Percentiles rank a stretch among this genome's conserved stretches.
These are phyloP conservation scores for Hymenochirus boettgeri DNA, from an alignment of 2,113 vertebrate species.

Conservation along the genomic window DNA sequence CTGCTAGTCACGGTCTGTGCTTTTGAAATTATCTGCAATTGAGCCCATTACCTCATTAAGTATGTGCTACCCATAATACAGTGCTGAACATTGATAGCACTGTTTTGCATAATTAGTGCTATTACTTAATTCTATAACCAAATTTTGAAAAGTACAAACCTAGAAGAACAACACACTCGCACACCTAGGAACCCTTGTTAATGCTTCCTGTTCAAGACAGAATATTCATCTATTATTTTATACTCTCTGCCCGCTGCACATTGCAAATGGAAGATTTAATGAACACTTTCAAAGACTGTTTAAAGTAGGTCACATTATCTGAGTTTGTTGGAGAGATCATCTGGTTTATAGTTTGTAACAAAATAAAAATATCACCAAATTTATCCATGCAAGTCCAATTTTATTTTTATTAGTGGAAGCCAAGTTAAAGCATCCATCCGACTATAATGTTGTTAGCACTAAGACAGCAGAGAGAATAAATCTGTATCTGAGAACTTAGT, in stretches of 20 bases:
- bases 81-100: neutral
- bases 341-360: neutral
- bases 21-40: constrained; percentile 36
- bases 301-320: constrained; percentile 20
- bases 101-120: constrained; percentile 27
- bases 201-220: neutral
- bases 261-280: too few relatives aligned
- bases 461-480: constrained; percentile 11
- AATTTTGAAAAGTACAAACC: neutral
- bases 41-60: constrained; percentile 38
- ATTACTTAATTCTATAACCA: constrained; percentile 28
- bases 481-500: constrained; percentile 23
- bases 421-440: constrained; percentile 14
- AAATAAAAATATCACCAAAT: constrained; percentile 19
- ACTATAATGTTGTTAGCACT: constrained; percentile 30
- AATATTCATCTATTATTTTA: neutral
- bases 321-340: neutral
- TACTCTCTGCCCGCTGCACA: too few relatives aligned
- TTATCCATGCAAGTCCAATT: constrained; percentile 12
- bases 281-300: neutral
- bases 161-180: neutral
- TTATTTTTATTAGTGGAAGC: constrained; percentile 19
- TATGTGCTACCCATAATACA: constrained; percentile 14
- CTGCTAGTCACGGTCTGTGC: constrained; percentile 34
- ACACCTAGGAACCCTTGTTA: neutral